Base-by-base conservation (phyloP, 2,888 invertebrate genomes). In the Scaptomyza flava region DNA sequence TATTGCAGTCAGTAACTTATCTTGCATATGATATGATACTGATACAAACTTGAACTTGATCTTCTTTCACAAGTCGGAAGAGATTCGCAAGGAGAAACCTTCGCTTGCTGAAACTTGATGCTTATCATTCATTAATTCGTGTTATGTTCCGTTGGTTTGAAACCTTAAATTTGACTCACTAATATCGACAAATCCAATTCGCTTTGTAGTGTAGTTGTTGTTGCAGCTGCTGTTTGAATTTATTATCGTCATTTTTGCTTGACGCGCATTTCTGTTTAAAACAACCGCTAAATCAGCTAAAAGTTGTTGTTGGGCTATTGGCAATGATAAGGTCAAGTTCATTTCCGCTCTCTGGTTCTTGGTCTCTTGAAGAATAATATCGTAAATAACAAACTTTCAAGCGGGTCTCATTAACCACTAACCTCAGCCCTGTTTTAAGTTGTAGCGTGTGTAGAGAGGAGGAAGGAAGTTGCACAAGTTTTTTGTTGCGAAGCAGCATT, bases 1-100 rank as follows among this genome's bases (percentile, higher is more conserved):
- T n/a, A n/a, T n/a, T n/a, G n/a, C n/a, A n/a, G n/a, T n/a, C n/a
- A n/a, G n/a, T n/a, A n/a, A n/a, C n/a, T n/a, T n/a, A n/a, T n/a
- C n/a, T n/a, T n/a, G n/a, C n/a, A n/a, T n/a, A n/a, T n/a, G n/a
- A n/a, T n/a, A n/a, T n/a, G n/a, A n/a, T n/a, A n/a, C n/a, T n/a
- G n/a, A n/a, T n/a, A n/a, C n/a, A n/a, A n/a, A n/a, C 78, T 71
- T 86, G 83, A 83, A 80, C 86, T 79, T 79, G 79, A 71, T 82
- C 68, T 82, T 79, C 60, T 57, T 50, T 42, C 51, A 6, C 9
- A 9, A 34, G 4, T 59, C 83, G 79, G 79, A 86, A 80, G 17
- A 17, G 17, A 17, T 17, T 17, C 1, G 17, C 17, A 17, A 17
- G 17, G 17, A 17, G 17, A 17, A 31, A 46, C 33, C 48, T 30